Base-by-base conservation (phyloP, 2,797 vertebrate species). In the Lagodon rhomboides region DNA sequence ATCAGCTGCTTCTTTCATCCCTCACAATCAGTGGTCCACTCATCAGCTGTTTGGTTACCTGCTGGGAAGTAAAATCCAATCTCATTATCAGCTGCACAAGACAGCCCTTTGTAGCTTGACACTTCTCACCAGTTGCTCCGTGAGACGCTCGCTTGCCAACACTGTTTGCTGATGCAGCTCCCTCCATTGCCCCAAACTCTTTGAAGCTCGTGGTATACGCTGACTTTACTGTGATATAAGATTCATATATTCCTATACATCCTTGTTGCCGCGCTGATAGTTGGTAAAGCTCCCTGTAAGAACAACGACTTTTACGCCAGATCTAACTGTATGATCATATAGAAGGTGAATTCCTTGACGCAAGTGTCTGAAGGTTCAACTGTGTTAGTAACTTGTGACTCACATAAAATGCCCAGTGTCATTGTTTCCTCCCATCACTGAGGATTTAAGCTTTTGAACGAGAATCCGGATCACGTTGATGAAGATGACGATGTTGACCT, bases 401-500 rank as follows among this genome's bases (percentile, higher is more conserved):
- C 70, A 97, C 97, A 96, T 94, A 68, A 96, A 97, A 84, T 97
- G 96, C 63, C 97, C 94, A 0, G 95, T 95, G 89, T 97, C 96
- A 43, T 85, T 94, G 70, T 91, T 93, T 1, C 94, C 94, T 2
- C 94, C 92, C 66, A 95, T 95, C 22, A 94, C 94, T 0, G 96
- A 95, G 70, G 93, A 96, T 80, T 95, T 92, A 58, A 97, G 95
- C 86, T 97, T 97, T 84, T 97, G 95, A 0, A 97, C 95, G 77
- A 97, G 66, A 83, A 97, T 96, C 77, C 96, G 95, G 86, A 96
- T 97, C 89, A 97, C 95, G 0, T 96, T 97, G 83, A 97, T 87
- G 80, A 97, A 97, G 92, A 97, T 97, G 72, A 97, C 89, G 5
- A 96, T 96, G 91, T 97, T 97, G 83, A 96, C 92, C 97, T 97